Evolutionary conservation across 2,113 vertebrate species (phyloP).

Genomic region (Hemiscyllium ocellatum): DNA sequence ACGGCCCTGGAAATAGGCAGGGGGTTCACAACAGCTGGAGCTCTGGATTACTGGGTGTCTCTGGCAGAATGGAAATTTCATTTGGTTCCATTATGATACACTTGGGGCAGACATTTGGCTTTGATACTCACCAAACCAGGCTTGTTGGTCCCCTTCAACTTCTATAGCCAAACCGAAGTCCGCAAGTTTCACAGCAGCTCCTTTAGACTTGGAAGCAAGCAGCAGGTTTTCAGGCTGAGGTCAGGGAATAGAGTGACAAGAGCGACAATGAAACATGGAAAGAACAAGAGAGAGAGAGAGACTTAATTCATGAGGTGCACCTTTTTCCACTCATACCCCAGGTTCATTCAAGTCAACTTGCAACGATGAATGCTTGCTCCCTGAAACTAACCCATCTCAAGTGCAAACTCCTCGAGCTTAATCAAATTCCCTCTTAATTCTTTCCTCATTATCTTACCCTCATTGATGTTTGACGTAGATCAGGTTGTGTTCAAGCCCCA

Average conservation of each 20-base stretch:
- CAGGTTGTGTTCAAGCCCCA: background rate
- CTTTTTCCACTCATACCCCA: background rate
- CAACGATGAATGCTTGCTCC: background rate
- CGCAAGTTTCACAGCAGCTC: constrained; percentile 72
- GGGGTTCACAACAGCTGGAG: background rate
- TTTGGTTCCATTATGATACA: background rate
- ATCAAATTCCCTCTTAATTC: no score
- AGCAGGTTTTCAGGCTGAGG: constrained; percentile 72
- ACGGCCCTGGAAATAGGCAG: background rate
- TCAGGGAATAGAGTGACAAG: constrained; percentile 35
- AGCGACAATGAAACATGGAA: background rate
- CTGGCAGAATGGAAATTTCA: background rate
- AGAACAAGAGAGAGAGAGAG: background rate
- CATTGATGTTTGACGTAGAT: no score
- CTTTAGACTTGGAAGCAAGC: constrained; percentile 74
- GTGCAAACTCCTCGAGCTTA: background rate
- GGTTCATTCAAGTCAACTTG: background rate
- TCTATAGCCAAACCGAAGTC: constrained; percentile 79
- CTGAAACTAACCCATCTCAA: background rate
- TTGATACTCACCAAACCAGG: constrained; percentile 71
- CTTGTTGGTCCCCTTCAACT: constrained; percentile 77
- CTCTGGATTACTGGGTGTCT: background rate
- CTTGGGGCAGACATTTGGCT: background rate
- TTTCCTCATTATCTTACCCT: no score
- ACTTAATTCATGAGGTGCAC: background rate